Evolutionary conservation across 2,113 vertebrate species (phyloP).

Genomic region (Piaya cayana): DNA sequence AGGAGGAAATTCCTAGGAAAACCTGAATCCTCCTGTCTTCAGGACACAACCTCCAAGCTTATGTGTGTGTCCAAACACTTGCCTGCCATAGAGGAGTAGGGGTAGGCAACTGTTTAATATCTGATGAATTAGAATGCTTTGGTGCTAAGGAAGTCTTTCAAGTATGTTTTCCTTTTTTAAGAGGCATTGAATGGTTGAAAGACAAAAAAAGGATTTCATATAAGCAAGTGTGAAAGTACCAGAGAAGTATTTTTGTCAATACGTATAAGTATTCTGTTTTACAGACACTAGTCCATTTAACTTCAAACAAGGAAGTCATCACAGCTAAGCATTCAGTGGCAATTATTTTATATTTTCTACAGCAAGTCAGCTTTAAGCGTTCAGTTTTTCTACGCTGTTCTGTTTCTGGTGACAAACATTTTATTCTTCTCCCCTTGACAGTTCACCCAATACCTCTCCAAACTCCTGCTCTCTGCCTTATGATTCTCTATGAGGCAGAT

Average conservation of each 20-base stretch:
- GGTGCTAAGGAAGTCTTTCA: neutral
- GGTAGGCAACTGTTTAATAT: neutral
- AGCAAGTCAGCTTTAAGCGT: neutral
- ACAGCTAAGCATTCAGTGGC: neutral
- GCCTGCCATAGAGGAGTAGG: neutral
- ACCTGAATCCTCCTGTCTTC: neutral
- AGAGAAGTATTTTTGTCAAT: neutral
- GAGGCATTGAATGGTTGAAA: neutral
- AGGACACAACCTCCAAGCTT: neutral
- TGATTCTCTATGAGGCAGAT: neutral
- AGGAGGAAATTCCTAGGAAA: neutral
- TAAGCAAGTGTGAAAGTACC: neutral
- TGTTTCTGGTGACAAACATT: neutral
- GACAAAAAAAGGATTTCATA: neutral
- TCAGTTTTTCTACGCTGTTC: neutral
- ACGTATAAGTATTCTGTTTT: neutral
- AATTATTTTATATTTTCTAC: neutral
- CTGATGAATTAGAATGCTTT: neutral
- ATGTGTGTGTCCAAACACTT: rapidly evolving
- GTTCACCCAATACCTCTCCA: neutral
- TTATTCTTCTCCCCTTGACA: neutral
- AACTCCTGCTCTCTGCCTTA: neutral
- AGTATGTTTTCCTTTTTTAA: neutral
- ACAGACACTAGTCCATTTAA: neutral
- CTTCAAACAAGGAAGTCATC: neutral